Conservation (phyloP, 35 echinoderm and acorn worm genomes). For the Eucidaris tribuloides region DNA sequence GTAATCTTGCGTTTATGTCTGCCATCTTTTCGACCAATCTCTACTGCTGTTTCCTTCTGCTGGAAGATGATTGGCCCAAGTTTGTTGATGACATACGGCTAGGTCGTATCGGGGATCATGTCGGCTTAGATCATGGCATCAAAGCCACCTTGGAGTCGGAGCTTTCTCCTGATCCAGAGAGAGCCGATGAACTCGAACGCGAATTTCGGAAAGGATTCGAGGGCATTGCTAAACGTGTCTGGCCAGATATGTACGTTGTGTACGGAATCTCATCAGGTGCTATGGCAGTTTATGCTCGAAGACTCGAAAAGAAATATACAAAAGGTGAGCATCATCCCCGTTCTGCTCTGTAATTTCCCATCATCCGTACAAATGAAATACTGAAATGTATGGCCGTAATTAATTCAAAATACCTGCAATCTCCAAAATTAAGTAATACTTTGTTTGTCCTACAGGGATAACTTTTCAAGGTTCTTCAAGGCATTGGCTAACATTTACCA, state of each 20-base stretch:
- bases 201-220: constrained; percentile 55
- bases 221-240: constrained; percentile 34
- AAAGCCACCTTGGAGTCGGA: constrained; percentile 7
- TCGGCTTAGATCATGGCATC: not conserved
- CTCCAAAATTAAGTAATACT: not conserved
- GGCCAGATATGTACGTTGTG: constrained; percentile 17
- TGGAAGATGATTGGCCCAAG: constrained; percentile 13
- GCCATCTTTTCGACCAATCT: not conserved
- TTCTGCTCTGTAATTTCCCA: not conserved
- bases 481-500: not conserved
- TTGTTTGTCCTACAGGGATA: not conserved
- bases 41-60: not conserved
- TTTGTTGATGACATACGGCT: constrained; percentile 13
- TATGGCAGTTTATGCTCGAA: not conserved
- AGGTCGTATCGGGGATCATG: not conserved
- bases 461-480: not conserved
- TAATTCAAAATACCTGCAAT: not conserved
- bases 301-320: not conserved
- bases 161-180: constrained; percentile 3
- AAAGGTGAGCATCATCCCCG: not conserved
- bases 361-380: not conserved
- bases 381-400: not conserved
- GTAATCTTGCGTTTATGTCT: not conserved
- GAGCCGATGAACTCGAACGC: constrained; percentile 16
- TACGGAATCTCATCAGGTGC: constrained; percentile 2